These are phyloP conservation scores for Itoplectis maculator DNA, from an alignment of 2,888 invertebrate genomes.

Conservation along the genomic window DNA sequence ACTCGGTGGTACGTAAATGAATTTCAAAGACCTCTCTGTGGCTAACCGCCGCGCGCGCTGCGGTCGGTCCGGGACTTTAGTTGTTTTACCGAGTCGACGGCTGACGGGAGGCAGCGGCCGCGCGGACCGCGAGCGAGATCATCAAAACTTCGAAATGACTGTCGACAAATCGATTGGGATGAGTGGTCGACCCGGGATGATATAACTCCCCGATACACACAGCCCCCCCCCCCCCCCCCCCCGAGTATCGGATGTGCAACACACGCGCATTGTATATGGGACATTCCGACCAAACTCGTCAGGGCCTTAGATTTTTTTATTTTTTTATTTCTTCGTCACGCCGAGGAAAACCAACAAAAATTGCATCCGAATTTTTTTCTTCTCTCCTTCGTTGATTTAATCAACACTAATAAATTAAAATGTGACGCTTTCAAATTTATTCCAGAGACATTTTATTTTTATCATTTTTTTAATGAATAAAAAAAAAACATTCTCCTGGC, in stretches of 20 bases:
- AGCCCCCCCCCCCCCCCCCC: no score
- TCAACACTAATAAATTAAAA: no score
- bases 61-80: conserved; percentile 62
- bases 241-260: conserved; percentile 7
- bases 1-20: conserved; percentile 46
- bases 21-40: conserved; percentile 57
- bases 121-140: conserved; percentile 64
- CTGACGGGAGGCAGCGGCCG: conserved; percentile 32
- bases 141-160: conserved; percentile 69
- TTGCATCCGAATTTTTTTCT: background rate
- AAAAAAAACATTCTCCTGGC: no score
- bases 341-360: background rate
- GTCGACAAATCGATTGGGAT: conserved; percentile 64
- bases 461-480: no score
- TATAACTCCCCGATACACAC: conserved; percentile 34
- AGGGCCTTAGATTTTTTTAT: background rate
- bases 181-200: conserved; percentile 57
- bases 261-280: conserved; percentile 18
- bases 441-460: no score
- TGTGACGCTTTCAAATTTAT: no score
- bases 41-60: conserved; percentile 58
- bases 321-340: background rate
- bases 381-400: background rate
- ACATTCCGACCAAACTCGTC: conserved; percentile 14
- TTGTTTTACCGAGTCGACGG: conserved; percentile 61